Evolutionary conservation across 2,113 vertebrate genomes (phyloP), one percentile per base, ranked within the genome.

Genomic region (Mirza zaza): DNA sequence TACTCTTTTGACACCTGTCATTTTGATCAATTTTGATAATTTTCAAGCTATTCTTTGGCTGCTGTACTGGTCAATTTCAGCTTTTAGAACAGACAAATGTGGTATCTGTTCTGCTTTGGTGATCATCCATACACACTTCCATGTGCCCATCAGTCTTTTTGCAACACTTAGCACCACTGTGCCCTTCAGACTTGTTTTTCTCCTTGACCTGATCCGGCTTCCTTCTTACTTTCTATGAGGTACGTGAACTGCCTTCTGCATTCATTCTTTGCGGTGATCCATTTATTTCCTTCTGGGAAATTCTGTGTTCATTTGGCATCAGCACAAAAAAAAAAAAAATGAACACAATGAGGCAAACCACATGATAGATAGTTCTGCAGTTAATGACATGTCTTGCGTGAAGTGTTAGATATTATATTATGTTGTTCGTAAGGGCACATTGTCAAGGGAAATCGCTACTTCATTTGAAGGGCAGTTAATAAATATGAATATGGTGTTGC

Each of bases 121-220:
- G 85, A 77, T 85, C 92, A 91, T 55, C 96, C 95, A 84, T 0
- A 2, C 76, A 95, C 91, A 90, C 18, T 97, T 98, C 80, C 93
- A 96, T 91, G 96, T 96, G 97, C 92, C 86, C 85, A 79, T 82
- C 87, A 95, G 36, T 95, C 75, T 94, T 95, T 83, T 87, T 87
- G 93, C 32, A 0, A 95, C 96, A 73, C 87, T 97, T 90, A 73
- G 10, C 39, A 39, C 65, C 92, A 71, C 39, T 29, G 93, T 97
- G 89, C 96, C 95, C 96, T 96, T 97, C 92, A 98, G 97, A 87
- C 96, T 95, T 96, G 14, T 96, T 96, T 98, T 97, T 97, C 57
- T 95, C 96, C 95, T 98, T 97, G 97, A 98, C 96, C 86, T 96
- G 90, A 83, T 94, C 85, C 8, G 79, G 63, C 73, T 96, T 96